phyloP scores from a whole-genome alignment of 2,888 invertebrate genomes.

The Acleris cristana region DNA sequence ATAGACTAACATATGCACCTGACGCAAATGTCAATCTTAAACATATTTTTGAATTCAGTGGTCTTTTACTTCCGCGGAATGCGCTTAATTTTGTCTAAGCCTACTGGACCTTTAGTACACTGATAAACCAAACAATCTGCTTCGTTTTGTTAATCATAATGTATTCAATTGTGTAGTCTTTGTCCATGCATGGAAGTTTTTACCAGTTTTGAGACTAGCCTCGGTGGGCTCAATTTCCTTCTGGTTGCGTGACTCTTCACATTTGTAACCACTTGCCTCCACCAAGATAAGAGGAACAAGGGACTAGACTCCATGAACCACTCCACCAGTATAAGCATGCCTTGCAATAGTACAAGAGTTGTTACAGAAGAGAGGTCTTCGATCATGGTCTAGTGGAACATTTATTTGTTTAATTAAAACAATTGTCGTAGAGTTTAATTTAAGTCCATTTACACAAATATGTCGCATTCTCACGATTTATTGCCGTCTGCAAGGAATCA shows the following conservation, averaged over 20 bases:
- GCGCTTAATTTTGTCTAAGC: too few species aligned
- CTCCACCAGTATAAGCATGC: conserved; percentile 15
- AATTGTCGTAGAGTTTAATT: conserved; percentile 56
- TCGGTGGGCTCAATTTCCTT: conserved; percentile 5
- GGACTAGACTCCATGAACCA: conserved; percentile 40
- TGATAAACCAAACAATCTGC: too few species aligned
- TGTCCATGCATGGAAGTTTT: too few species aligned
- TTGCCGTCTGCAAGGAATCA: conserved; percentile 43
- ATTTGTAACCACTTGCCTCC: conserved; percentile 66
- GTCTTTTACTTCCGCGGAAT: too few species aligned
- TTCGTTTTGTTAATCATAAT: too few species aligned
- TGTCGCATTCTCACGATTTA: conserved; percentile 54
- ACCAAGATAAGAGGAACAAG: conserved; percentile 62
- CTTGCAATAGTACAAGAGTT: background rate
- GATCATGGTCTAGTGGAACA: conserved; percentile 42
- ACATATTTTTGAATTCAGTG: too few species aligned
- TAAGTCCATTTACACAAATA: conserved; percentile 55
- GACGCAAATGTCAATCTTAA: too few species aligned
- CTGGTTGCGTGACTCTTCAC: conserved; percentile 74
- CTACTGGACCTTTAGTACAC: too few species aligned
- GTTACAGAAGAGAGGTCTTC: background rate
- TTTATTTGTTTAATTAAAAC: conserved; percentile 63
- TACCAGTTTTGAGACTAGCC: background rate
- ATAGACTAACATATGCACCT: too few species aligned
- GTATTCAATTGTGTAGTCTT: too few species aligned